phyloP scores from a whole-genome alignment of 2,113 vertebrate species.

The Telmatochromis brachygnathus region DNA sequence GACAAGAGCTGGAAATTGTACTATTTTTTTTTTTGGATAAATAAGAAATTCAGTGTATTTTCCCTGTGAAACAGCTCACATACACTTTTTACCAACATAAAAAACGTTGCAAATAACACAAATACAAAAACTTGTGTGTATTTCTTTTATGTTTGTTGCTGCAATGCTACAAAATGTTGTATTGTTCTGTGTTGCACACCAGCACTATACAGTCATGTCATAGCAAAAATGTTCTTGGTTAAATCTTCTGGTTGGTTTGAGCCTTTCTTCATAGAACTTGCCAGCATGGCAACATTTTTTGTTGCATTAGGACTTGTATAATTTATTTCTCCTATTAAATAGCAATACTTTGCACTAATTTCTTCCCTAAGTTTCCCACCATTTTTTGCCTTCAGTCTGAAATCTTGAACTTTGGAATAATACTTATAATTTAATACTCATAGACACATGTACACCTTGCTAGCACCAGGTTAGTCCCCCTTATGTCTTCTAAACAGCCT shows the following conservation, averaged over 20 bases:
- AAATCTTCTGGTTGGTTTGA: not conserved
- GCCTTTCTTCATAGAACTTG: not conserved
- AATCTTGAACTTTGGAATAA: not conserved
- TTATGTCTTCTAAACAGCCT: not conserved
- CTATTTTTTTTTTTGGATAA: not conserved
- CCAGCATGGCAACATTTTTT: not conserved
- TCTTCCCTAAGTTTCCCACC: not conserved
- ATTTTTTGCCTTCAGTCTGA: not conserved
- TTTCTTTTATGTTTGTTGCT: not conserved
- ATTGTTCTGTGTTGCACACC: not conserved
- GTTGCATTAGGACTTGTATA: not conserved
- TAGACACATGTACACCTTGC: not conserved
- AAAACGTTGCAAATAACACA: not conserved
- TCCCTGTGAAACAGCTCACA: not conserved
- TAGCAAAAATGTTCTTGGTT: not conserved
- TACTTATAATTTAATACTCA: not conserved
- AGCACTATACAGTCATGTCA: not conserved
- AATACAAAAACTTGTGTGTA: not conserved
- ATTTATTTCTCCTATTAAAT: not conserved
- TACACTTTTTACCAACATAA: not conserved
- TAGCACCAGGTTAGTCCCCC: not conserved
- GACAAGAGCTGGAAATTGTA: not conserved
- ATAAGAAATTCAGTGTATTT: not conserved
- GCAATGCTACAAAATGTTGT: not conserved
- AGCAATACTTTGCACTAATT: not conserved